Percentiles rank a stretch among this genome's conserved stretches.
Evolutionary conservation across 1,140 invertebrate species (phyloP).

Genomic region (Sweltsa coloradensis): DNA sequence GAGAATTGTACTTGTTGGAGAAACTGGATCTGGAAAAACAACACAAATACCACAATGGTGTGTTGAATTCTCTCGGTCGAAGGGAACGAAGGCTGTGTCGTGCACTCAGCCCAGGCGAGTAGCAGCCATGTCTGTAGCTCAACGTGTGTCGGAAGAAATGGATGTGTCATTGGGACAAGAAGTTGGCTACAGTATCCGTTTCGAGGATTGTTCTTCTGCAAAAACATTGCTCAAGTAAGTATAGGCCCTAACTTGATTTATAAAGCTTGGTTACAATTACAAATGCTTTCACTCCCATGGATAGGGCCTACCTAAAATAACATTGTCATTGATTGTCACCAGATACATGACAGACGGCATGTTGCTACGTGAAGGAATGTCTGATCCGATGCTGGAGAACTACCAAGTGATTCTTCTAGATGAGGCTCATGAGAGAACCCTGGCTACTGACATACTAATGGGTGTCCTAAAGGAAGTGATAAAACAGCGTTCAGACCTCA

Average conservation of each 20-base stretch:
- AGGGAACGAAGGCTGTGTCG: conserved; percentile 73
- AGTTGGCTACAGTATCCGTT: conserved; percentile 98
- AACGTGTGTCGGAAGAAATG: conserved; percentile 98
- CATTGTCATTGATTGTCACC: conserved; percentile 11
- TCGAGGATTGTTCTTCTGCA: conserved; percentile 95
- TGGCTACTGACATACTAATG: conserved; percentile 99
- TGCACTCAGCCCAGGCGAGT: conserved; percentile 97
- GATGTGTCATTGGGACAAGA: conserved; percentile 93
- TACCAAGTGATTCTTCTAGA: conserved; percentile 96
- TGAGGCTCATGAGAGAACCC: conserved; percentile 96
- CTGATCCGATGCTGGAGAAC: conserved; percentile 91
- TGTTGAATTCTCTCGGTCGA: conserved; percentile 70
- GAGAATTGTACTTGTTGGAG: conserved; percentile 87
- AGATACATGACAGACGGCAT: conserved; percentile 99
- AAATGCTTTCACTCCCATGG: neutral
- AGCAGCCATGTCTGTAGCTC: conserved; percentile 97
- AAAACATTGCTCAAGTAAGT: conserved; percentile 74
- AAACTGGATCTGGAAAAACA: conserved; percentile 96
- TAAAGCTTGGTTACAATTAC: neutral
- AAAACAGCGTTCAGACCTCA: conserved; percentile 85
- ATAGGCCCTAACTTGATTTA: neutral
- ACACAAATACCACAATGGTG: conserved; percentile 89
- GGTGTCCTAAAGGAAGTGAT: conserved; percentile 96
- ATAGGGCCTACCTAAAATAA: neutral
- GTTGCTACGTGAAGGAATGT: conserved; percentile 98